Evolutionary conservation across 2,888 invertebrate genomes (phyloP), one percentile per base, ranked within the genome.

Genomic region (Hypomecis atomaria): DNA sequence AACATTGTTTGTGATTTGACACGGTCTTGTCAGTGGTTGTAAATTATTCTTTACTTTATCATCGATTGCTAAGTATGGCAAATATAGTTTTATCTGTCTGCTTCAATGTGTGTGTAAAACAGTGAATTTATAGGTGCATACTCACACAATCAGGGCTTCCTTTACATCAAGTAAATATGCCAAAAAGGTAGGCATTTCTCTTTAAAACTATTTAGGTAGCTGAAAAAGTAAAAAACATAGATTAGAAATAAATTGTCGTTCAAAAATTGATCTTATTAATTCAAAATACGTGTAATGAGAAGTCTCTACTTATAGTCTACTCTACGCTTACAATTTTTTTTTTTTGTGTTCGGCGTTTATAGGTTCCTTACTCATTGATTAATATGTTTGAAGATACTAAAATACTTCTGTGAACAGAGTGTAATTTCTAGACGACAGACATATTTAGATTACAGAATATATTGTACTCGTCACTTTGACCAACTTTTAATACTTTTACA

Each of bases 321-420:
- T 57, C 62, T 62, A 40, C 50, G 8, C n/a, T 38, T 8, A 42
- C 49, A 55, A 47, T 44, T 10, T 48, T 36, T 11, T 13, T 38
- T 5, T 6, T 10, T 10, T 2, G 40, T 55, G 38, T 62, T n/a
- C n/a, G n/a, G 53, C 57, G 47, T 57, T 10, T n/a, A 13, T 42
- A 45, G 13, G 37, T 57, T 62, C 37, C 52, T 52, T 49, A 56
- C 11, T 40, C 45, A 47, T 58, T 52, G 57, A 62, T 62, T 58
- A 58, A 78, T 76, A 77, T 78, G 74, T 88, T 85, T 86, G 84
- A 81, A 78, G 73, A 86, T 83, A 79, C 83, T 85, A 82, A 87
- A 82, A 75, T 74, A 81, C 43, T 36, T 54, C 47, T 78, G 1
- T 23, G 23, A 23, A 23, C 23, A 1, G 23, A 3, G 23, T 23